These are phyloP conservation scores for Eretmochelys imbricata DNA, from an alignment of 2,113 vertebrate species.

Conservation along the genomic window DNA sequence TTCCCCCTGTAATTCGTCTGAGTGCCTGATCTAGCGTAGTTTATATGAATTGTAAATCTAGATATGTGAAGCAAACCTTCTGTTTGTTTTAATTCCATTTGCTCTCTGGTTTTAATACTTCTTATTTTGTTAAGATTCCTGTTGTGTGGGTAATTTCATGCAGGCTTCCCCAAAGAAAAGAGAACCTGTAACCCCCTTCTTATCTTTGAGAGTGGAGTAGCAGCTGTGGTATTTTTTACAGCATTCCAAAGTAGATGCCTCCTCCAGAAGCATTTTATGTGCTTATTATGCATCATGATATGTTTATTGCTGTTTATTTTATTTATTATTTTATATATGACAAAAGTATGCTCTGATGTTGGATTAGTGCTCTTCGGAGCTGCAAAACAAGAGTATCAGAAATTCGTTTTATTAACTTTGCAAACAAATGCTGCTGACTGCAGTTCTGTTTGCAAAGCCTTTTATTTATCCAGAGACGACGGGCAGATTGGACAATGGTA, in stretches of 20 bases:
- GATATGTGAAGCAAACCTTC: neutral
- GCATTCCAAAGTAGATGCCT: neutral
- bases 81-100: neutral
- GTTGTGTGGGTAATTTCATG: neutral
- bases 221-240: neutral
- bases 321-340: neutral
- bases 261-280: neutral
- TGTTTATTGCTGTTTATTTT: neutral
- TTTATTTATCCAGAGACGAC: neutral
- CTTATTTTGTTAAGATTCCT: neutral
- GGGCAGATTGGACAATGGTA: neutral
- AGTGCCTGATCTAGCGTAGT: neutral
- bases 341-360: neutral
- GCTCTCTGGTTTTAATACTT: neutral
- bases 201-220: neutral
- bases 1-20: neutral
- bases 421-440: neutral
- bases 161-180: neutral
- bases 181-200: neutral
- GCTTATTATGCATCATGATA: neutral
- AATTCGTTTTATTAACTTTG: neutral
- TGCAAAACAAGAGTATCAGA: neutral
- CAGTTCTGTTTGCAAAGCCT: neutral
- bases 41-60: neutral
- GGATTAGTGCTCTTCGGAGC: neutral